Conservation (phyloP, 2,113 vertebrate genomes). For the Astatoreochromis straeleni region DNA sequence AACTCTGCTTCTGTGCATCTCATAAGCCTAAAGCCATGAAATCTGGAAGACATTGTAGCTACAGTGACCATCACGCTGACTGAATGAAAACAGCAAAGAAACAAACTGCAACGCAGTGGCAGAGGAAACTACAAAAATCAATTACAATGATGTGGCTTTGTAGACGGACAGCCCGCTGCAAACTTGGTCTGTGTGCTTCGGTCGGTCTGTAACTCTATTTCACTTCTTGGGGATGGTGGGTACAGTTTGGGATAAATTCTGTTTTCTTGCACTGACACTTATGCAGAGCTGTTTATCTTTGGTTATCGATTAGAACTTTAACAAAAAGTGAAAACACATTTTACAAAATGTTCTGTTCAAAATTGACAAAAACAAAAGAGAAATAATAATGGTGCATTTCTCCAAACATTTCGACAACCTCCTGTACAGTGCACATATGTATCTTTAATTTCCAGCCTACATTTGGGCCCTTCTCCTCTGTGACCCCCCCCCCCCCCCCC, state of each 20-base stretch:
- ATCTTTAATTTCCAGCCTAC: background rate
- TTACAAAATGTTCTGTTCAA: background rate
- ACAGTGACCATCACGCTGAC: background rate
- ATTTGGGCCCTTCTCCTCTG: background rate
- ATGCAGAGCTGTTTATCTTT: background rate
- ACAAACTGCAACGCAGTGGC: background rate
- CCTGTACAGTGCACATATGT: accelerated
- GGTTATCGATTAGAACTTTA: background rate
- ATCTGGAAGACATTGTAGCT: background rate
- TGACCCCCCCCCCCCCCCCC: background rate
- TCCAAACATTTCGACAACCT: background rate
- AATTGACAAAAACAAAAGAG: background rate
- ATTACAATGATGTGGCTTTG: background rate
- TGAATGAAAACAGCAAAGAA: background rate
- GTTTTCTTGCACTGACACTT: background rate
- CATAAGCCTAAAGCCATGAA: background rate
- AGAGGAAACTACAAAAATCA: background rate
- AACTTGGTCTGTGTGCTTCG: accelerated
- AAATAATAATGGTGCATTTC: background rate
- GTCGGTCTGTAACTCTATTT: background rate
- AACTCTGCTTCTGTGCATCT: background rate
- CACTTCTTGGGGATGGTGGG: background rate
- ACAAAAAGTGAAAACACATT: background rate
- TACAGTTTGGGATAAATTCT: background rate
- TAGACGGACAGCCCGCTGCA: accelerated